Evolutionary conservation across 2,797 vertebrate genomes (phyloP).

Genomic region (Ptychadena robeensis): DNA sequence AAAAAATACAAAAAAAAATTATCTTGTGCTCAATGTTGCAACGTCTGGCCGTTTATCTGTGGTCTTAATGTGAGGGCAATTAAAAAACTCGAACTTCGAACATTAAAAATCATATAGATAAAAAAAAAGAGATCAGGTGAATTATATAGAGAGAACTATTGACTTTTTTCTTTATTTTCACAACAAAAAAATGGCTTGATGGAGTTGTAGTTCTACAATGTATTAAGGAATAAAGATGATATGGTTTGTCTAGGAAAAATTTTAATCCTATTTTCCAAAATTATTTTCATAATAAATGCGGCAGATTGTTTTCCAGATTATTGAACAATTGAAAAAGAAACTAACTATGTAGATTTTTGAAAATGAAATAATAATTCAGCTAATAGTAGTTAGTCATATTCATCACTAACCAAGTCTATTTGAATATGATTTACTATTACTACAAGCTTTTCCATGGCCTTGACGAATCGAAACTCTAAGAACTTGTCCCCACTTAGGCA

Average conservation of each 20-base stretch:
- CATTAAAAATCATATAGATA: neutral
- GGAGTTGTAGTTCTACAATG: neutral
- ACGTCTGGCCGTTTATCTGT: conserved; percentile 46
- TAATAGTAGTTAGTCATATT: no score
- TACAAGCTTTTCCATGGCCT: no score
- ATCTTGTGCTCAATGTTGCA: conserved; percentile 37
- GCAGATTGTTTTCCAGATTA: neutral
- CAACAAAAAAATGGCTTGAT: neutral
- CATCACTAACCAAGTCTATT: no score
- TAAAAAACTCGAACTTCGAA: conserved; percentile 15
- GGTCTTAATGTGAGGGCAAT: conserved; percentile 32
- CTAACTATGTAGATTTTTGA: neutral
- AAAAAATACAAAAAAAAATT: no score
- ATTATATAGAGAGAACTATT: neutral
- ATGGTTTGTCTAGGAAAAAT: neutral
- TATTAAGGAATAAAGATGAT: neutral
- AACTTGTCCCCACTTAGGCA: no score
- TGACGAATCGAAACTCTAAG: no score
- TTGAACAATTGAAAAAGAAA: neutral
- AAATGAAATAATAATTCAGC: no score
- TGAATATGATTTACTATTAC: no score
- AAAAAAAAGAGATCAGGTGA: neutral
- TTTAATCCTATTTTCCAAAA: neutral
- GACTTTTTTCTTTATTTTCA: neutral
- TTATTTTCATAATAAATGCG: neutral